Base-by-base conservation (phyloP, 2,888 invertebrate species). In the Oithona nana region DNA sequence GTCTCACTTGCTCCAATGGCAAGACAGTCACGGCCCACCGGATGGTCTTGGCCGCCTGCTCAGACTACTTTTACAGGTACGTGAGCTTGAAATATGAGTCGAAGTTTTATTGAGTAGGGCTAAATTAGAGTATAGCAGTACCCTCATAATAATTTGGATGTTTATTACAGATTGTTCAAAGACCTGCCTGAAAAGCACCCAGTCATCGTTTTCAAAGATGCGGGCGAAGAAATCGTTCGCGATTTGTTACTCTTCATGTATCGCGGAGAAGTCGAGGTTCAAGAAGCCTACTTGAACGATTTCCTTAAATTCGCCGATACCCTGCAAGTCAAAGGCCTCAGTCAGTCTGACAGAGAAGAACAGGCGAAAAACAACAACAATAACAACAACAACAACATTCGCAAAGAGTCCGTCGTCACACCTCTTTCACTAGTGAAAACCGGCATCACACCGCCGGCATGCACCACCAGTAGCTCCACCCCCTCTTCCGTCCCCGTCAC, bases 241-340 rank as follows among this genome's bases (percentile, higher is more conserved):
- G 62, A 62, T 24, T 28, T 62, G 26, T 39, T 62, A 11, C 54
- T 54, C n/a, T 62, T 62, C 28, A 62, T 62, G 62, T 62, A 62
- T 28, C 28, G 31, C 6, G 62, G 62, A 8, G 62, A 62, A 28
- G 62, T 62, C 8, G 62, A 62, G 56, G 62, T 62, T n/a, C 28
- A 54, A 22, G 62, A 62, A 24, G 30, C 56, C 20, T 56, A 54
- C n/a, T 48, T 62, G 39, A 56, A 29, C 20, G 62, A 62, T 26
- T 62, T 62, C 28, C 56, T 62, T 16, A 62, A 62, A 31, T 62
- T 62, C 49, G 62, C 62, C 4, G 62, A 62, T n/a, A 62, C 62
- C 22, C 62, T 62, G 24, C 62, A 62, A 26, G 62, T 62, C 54
- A 62, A 62, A 26, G 62, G 62, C 4, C 48, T 62, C 11, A 62